phyloP scores from a whole-genome alignment of 1,140 invertebrate genomes.

The Samia ricini region DNA sequence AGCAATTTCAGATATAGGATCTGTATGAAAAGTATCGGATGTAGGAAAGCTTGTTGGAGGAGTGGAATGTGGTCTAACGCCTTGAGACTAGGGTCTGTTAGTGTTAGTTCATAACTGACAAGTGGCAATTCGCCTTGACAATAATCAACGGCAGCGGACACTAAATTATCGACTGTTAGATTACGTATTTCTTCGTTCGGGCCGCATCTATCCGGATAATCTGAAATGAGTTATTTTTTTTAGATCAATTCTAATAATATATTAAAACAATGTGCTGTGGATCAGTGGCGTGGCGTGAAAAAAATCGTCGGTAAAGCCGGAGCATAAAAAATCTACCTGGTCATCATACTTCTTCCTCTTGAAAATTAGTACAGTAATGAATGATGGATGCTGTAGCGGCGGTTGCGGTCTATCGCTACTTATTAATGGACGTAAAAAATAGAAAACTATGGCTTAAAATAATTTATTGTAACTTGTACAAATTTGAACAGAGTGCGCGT shows the following conservation, averaged over 20 bases:
- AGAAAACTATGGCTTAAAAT: no score
- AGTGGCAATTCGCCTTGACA: constrained; percentile 87
- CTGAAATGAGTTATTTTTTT: constrained; percentile 45
- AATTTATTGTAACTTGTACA: no score
- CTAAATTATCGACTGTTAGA: constrained; percentile 87
- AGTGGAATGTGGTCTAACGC: constrained; percentile 83
- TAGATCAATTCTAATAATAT: background rate
- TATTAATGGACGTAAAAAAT: no score
- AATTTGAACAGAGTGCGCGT: no score
- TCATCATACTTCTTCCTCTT: no score
- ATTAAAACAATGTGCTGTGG: no score
- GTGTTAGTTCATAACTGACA: constrained; percentile 85
- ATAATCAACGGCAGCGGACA: constrained; percentile 89
- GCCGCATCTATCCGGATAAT: constrained; percentile 59
- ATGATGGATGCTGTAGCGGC: no score
- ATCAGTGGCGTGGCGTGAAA: no score
- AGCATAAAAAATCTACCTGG: no score
- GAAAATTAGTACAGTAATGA: no score
- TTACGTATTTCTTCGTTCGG: constrained; percentile 81
- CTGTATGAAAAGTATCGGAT: constrained; percentile 83
- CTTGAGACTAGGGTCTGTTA: constrained; percentile 81
- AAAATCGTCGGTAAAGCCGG: no score
- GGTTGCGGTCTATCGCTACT: no score
- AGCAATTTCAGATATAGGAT: constrained; percentile 84
- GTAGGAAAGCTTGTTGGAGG: constrained; percentile 83